These are phyloP conservation scores for Prunella himalayana DNA, from an alignment of 2,113 vertebrate species.

Conservation along the genomic window DNA sequence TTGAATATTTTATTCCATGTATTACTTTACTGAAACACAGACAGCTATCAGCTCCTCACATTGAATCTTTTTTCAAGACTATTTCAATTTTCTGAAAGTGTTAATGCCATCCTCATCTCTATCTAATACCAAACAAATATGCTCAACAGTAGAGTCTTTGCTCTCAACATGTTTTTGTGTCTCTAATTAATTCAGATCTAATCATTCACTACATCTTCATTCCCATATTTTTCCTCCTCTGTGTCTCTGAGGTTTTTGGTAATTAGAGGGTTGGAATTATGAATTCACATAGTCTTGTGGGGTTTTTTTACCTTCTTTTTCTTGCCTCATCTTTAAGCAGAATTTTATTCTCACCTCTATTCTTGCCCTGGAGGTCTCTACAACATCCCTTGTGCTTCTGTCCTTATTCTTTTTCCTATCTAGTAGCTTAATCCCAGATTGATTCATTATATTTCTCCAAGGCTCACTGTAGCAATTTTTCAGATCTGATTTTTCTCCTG, in stretches of 20 bases:
- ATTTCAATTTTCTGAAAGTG: not conserved
- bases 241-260: constrained; percentile 12
- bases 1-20: not conserved
- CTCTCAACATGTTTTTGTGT: constrained; percentile 19
- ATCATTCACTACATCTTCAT: constrained; percentile 45
- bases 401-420: not conserved
- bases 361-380: constrained; percentile 27
- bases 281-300: not conserved
- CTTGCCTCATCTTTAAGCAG: constrained; percentile 34
- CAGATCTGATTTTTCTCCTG: constrained; percentile 45
- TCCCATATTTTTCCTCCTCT: not conserved
- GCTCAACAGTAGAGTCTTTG: not conserved
- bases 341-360: constrained; percentile 41
- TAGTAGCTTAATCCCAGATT: constrained; percentile 52
- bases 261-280: constrained; percentile 19
- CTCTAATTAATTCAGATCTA: constrained; percentile 40
- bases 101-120: not conserved
- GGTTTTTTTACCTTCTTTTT: not conserved
- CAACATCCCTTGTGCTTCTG: not conserved
- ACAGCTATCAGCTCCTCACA: not conserved
- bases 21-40: not conserved
- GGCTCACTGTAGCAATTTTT: constrained; percentile 42
- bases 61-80: not conserved
- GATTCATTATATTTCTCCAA: constrained; percentile 46
- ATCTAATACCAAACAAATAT: not conserved